Base-by-base conservation (phyloP, 2,888 invertebrate genomes). In the Melanotus villosus region DNA sequence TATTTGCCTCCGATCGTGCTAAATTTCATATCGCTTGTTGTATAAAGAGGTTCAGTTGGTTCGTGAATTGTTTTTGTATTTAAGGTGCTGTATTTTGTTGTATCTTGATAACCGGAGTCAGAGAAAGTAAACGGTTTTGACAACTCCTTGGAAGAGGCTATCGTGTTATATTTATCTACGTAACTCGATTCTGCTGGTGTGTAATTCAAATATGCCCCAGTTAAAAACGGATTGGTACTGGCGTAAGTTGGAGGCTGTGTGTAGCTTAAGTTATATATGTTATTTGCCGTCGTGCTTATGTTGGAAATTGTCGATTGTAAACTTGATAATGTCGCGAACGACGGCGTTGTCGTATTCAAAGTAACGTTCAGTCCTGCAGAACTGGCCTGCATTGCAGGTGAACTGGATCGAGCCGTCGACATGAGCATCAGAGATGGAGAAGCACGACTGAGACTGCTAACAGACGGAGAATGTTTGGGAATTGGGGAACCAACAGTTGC, bases 311-410 rank as follows among this genome's bases (percentile, higher is more conserved):
- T 83, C 43, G 80, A 81, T 68, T 83, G 84, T 26, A 83, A 70
- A 36, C 81, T 80, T 3, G 82, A 78, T 21, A 84, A 75, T 0
- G 83, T 80, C 18, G 84, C 80, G 66, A 83, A 84, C 5, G 83
- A 81, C 30, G 84, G 80, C 0, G 84, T 82, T 2, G 84, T 80
- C 0, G 82, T 85, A 80, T 88, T 88, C 73, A 90, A 82, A 26
- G 90, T 90, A 64, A 90, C 89, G 54, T 89, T 89, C 68, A 90
- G 82, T 12, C 90, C 90, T 9, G 90, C 90, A 9, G 89, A 89
- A 45, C 88, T 89, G 69, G 88, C 89, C 57, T 84, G 84, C 84
- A 85, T 85, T 2, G 84, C 84, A 3, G 85, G 84, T 1, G 84
- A 84, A 60, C 84, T 84, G 5, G 83, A 83, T 65, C 84, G 78